Evolutionary conservation across 2,113 vertebrate genomes (phyloP).

Genomic region (Parotia lawesii): DNA sequence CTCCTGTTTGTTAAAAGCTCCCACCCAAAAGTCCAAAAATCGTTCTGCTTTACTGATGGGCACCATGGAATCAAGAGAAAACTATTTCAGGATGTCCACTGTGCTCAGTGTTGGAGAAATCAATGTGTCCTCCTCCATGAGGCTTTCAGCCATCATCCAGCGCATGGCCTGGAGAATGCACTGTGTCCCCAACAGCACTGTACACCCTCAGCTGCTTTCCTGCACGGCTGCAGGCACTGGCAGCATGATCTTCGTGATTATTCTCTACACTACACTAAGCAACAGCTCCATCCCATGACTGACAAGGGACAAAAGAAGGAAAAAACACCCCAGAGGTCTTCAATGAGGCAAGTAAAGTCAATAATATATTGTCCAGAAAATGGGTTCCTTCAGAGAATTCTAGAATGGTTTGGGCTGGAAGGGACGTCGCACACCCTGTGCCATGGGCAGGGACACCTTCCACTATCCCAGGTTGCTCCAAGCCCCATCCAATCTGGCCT

Average conservation of each 20-base stretch:
- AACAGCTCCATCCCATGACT: not conserved
- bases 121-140: not conserved
- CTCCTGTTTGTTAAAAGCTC: not conserved
- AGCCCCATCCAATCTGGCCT: rapidly evolving
- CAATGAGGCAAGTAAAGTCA: not conserved
- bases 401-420: not conserved
- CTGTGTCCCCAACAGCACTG: rapidly evolving
- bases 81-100: not conserved
- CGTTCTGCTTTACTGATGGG: not conserved
- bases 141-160: not conserved
- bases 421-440: not conserved
- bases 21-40: not conserved
- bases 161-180: not conserved
- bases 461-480: not conserved
- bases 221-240: rapidly evolving
- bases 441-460: not conserved
- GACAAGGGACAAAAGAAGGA: not conserved
- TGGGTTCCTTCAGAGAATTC: not conserved
- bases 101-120: not conserved
- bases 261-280: not conserved
- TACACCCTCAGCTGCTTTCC: not conserved
- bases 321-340: not conserved
- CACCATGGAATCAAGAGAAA: not conserved
- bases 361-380: not conserved
- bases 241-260: not conserved